These are phyloP conservation scores for Luscinia luscinia DNA, from an alignment of 2,797 vertebrate genomes.

Conservation along the genomic window DNA sequence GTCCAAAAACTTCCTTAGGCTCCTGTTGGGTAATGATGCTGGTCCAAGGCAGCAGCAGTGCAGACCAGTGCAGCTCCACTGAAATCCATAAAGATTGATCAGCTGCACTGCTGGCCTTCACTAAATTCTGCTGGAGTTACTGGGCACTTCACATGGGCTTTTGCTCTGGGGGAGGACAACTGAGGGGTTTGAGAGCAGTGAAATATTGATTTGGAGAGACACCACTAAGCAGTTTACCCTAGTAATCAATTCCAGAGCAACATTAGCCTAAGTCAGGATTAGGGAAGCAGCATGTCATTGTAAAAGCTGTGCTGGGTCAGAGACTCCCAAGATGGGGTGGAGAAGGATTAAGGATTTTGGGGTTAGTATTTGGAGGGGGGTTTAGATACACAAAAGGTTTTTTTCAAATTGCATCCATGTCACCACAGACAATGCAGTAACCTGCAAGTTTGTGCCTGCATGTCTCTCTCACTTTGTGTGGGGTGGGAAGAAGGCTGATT, in stretches of 20 bases:
- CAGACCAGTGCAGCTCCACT: neutral
- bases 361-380: neutral
- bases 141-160: neutral
- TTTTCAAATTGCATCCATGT: neutral
- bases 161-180: neutral
- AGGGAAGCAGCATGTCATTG: neutral
- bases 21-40: neutral
- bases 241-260: neutral
- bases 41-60: neutral
- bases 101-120: neutral
- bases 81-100: neutral
- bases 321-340: neutral
- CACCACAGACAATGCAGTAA: neutral
- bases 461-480: neutral
- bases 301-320: neutral
- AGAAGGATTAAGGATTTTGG: neutral
- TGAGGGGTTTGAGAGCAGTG: neutral
- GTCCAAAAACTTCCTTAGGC: neutral
- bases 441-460: neutral
- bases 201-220: slow-evolving; percentile 28
- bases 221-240: neutral
- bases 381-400: neutral
- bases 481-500: neutral
- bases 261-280: neutral
- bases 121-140: neutral